These are phyloP conservation scores for Macquaria ambigua DNA, from an alignment of 2,113 vertebrate genomes.

Conservation along the genomic window DNA sequence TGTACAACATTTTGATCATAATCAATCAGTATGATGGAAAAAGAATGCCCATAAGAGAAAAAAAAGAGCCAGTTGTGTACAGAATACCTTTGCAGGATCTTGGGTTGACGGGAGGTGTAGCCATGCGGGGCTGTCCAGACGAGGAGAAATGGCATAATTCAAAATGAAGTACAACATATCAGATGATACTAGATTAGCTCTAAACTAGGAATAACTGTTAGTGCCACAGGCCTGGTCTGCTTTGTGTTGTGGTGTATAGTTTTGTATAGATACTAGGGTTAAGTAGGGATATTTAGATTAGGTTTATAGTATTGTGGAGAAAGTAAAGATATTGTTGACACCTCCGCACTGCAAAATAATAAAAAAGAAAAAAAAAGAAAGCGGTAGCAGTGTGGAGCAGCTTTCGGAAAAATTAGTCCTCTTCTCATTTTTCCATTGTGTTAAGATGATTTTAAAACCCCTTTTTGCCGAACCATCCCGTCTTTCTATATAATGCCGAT, in stretches of 20 bases:
- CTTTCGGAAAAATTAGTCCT: constrained; percentile 18
- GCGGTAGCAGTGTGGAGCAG: constrained; percentile 66
- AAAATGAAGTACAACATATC: constrained; percentile 36
- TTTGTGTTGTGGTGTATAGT: constrained; percentile 74
- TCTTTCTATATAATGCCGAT: constrained; percentile 65
- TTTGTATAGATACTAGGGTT: constrained; percentile 64
- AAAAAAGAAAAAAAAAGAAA: background rate
- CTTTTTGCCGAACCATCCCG: constrained; percentile 51
- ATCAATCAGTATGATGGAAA: background rate
- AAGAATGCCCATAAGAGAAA: background rate
- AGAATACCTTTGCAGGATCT: background rate
- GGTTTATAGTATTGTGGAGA: constrained; percentile 39
- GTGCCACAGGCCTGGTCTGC: constrained; percentile 47
- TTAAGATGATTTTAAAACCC: constrained; percentile 61
- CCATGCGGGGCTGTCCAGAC: background rate
- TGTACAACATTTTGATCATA: constrained; percentile 2
- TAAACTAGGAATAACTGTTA: constrained; percentile 47
- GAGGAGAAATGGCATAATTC: background rate
- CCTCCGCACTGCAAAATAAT: constrained; percentile 65
- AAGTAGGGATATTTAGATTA: constrained; percentile 63
- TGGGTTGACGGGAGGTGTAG: background rate
- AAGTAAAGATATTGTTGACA: constrained; percentile 57
- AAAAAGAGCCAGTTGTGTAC: background rate
- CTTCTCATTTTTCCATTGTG: constrained; percentile 39
- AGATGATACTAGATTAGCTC: constrained; percentile 36